These are phyloP conservation scores for Chydorus sphaericus DNA, from an alignment of 2,888 invertebrate species.

Conservation along the genomic window DNA sequence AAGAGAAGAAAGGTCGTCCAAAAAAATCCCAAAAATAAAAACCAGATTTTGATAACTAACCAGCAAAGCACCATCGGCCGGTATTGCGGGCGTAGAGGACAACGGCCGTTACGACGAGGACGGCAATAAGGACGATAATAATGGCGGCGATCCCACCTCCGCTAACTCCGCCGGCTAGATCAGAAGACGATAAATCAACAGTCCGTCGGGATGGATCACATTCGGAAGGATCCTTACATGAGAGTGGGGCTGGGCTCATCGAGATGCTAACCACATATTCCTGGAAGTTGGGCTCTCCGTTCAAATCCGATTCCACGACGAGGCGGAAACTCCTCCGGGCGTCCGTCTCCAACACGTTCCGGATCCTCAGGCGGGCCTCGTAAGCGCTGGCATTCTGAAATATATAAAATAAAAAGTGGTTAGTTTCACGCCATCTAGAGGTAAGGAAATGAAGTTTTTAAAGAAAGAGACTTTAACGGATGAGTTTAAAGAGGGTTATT, in stretches of 20 bases:
- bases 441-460: too few species aligned
- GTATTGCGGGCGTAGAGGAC: slow-evolving; percentile 62
- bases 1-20: neutral
- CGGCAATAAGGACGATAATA: slow-evolving; percentile 48
- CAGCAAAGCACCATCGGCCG: slow-evolving; percentile 74
- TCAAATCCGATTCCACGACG: neutral
- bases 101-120: slow-evolving; percentile 46
- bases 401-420: neutral
- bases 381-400: slow-evolving; percentile 35
- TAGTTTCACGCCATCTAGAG: too few species aligned
- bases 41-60: slow-evolving; percentile 29
- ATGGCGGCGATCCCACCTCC: slow-evolving; percentile 64
- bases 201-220: slow-evolving; percentile 1
- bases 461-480: too few species aligned
- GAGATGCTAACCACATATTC: slow-evolving; percentile 9
- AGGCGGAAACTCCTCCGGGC: slow-evolving; percentile 25
- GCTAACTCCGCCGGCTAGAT: slow-evolving; percentile 33
- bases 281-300: neutral
- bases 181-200: slow-evolving; percentile 3
- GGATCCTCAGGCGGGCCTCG: slow-evolving; percentile 49
- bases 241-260: neutral
- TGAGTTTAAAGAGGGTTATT: too few species aligned
- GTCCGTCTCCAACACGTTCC: slow-evolving; percentile 53
- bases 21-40: neutral
- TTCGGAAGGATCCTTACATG: too few species aligned